phyloP scores from a whole-genome alignment of 2,797 vertebrate genomes.

The Sebastes glaucus region DNA sequence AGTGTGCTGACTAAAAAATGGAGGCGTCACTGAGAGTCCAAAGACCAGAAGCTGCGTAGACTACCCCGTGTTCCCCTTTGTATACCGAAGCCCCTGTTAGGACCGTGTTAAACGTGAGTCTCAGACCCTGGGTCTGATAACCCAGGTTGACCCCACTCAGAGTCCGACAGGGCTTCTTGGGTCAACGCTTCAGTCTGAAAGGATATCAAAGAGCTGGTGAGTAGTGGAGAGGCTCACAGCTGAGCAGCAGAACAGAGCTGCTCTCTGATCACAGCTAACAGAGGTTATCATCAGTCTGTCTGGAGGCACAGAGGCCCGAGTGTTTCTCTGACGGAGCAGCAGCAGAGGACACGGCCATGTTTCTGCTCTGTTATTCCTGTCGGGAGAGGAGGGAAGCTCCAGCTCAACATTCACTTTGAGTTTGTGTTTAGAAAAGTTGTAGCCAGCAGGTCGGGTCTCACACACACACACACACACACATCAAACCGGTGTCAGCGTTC shows the following conservation, averaged over 20 bases:
- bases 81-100: not conserved
- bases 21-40: not conserved
- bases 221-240: constrained; percentile 14
- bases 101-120: not conserved
- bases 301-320: constrained; percentile 13
- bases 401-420: not conserved
- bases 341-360: no score
- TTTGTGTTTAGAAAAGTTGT: not conserved
- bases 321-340: constrained; percentile 20
- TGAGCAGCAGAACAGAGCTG: constrained; percentile 23
- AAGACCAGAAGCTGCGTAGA: no score
- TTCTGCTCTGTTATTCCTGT: constrained; percentile 3
- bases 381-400: not conserved
- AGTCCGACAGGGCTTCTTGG: not conserved
- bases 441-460: no score
- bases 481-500: not conserved
- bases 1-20: not conserved
- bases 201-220: constrained; percentile 22
- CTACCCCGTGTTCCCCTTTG: not conserved
- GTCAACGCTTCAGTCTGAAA: not conserved
- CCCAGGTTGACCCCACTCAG: not conserved
- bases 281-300: constrained; percentile 37
- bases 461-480: not conserved
- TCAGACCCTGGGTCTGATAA: not conserved
- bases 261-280: constrained; percentile 40